A percentile compares a stretch with the other conserved stretches of the same genome.
phyloP scores from a whole-genome alignment of 2,113 vertebrate species.

The Tragulus kanchil region DNA sequence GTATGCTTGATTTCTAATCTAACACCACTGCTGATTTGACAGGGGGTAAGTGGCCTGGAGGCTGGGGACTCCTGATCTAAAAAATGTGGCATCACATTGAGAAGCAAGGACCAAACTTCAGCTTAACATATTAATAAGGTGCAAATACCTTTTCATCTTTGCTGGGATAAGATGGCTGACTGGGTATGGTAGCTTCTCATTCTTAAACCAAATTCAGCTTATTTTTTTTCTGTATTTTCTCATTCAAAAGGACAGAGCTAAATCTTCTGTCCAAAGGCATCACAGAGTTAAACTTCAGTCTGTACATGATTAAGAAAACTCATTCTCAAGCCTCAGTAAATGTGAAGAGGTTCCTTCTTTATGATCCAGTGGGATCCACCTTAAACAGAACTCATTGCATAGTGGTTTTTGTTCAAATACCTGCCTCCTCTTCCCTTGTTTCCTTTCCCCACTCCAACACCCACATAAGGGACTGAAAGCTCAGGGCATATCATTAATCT shows the following conservation, averaged over 20 bases:
- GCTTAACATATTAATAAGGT: neutral
- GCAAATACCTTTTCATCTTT: neutral
- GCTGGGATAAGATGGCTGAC: neutral
- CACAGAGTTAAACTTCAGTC: neutral
- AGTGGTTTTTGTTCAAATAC: neutral
- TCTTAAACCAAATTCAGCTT: neutral
- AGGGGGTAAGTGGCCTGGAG: neutral
- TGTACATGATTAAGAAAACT: neutral
- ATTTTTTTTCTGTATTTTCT: neutral
- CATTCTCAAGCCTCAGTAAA: neutral
- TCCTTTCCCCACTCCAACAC: accelerated
- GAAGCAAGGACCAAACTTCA: neutral
- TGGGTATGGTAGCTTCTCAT: neutral
- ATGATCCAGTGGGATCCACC: neutral
- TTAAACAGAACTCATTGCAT: neutral
- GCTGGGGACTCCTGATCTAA: neutral
- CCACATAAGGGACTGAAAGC: neutral
- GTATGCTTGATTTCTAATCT: neutral
- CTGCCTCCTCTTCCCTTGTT: neutral
- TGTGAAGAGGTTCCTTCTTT: neutral
- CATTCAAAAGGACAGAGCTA: neutral
- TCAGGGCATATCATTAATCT: neutral
- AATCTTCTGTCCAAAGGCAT: neutral
- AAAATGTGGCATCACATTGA: neutral
- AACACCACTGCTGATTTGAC: neutral